These are phyloP conservation scores for Epizoanthus rinbou DNA, from an alignment of 92 coral and sea anemone species.

Conservation along the genomic window DNA sequence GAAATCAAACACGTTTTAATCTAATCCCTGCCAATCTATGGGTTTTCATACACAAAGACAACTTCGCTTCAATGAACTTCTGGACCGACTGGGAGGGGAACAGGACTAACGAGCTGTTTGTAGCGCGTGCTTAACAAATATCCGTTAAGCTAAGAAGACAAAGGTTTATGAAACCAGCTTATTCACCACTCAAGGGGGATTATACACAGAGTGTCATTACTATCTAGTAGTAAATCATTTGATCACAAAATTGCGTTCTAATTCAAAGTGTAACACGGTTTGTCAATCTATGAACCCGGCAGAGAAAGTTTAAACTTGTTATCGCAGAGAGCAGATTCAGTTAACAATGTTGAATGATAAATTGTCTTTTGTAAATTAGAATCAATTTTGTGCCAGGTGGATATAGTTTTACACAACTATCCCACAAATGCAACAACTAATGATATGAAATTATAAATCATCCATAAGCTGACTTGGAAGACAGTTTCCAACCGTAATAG, in stretches of 20 bases:
- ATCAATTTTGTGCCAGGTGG: constrained; percentile 21
- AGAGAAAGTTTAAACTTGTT: background rate
- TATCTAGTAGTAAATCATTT: constrained; percentile 28
- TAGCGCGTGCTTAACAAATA: constrained; percentile 26
- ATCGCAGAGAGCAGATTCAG: constrained; percentile 13
- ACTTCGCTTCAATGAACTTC: constrained; percentile 10
- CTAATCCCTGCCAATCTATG: constrained; percentile 11
- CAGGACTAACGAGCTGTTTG: constrained; percentile 6
- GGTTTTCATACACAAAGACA: background rate
- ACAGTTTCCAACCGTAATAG: constrained; percentile 23
- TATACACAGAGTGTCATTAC: constrained; percentile 28
- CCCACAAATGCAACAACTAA: constrained; percentile 36
- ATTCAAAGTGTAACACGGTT: background rate
- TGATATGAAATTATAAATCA: constrained; percentile 40
- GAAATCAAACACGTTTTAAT: background rate
- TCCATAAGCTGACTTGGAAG: constrained; percentile 8
- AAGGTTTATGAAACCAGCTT: constrained; percentile 24
- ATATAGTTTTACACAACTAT: constrained; percentile 37
- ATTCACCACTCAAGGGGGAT: constrained; percentile 38
- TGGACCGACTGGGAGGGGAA: background rate
- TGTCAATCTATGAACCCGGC: background rate
- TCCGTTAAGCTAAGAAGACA: constrained; percentile 27
- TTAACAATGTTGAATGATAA: background rate
- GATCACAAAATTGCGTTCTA: constrained; percentile 24
- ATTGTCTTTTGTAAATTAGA: background rate